These are phyloP conservation scores for Serinus canaria DNA, from an alignment of 2,113 vertebrate species.

Conservation along the genomic window DNA sequence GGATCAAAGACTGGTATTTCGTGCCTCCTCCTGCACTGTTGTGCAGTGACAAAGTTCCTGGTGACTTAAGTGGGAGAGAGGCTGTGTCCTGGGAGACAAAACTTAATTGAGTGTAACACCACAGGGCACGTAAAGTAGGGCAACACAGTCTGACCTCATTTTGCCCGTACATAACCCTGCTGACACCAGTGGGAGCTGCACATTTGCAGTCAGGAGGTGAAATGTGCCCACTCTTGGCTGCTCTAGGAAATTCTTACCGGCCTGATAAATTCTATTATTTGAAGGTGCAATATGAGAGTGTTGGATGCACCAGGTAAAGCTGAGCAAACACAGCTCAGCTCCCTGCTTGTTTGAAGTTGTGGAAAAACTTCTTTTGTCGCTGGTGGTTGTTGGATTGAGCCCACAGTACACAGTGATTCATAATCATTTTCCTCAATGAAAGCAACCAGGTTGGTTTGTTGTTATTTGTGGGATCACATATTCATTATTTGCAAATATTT, in stretches of 20 bases:
- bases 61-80: slow-evolving; percentile 52
- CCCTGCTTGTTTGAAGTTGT: slow-evolving; percentile 37
- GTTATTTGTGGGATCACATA: slow-evolving; percentile 54
- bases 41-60: slow-evolving; percentile 43
- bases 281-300: neutral
- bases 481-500: slow-evolving; percentile 51
- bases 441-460: slow-evolving; percentile 38
- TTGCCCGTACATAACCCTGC: slow-evolving; percentile 57
- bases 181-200: slow-evolving; percentile 56
- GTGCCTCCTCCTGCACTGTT: neutral
- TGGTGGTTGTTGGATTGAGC: slow-evolving; percentile 49
- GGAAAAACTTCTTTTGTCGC: slow-evolving; percentile 27
- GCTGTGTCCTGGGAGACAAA: slow-evolving; percentile 57
- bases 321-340: slow-evolving; percentile 44
- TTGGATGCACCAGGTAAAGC: neutral
- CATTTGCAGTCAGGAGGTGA: slow-evolving; percentile 4
- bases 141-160: slow-evolving; percentile 58
- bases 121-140: slow-evolving; percentile 62
- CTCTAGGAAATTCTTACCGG: slow-evolving; percentile 8
- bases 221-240: slow-evolving; percentile 40
- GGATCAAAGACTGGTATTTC: neutral
- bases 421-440: slow-evolving; percentile 63
- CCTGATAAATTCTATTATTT: slow-evolving; percentile 22
- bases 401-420: slow-evolving; percentile 59
- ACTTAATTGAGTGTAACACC: slow-evolving; percentile 66